Percentiles rank a stretch among this genome's conserved stretches.
Evolutionary conservation across 2,113 vertebrate genomes (phyloP).

Genomic region (Caretta caretta): DNA sequence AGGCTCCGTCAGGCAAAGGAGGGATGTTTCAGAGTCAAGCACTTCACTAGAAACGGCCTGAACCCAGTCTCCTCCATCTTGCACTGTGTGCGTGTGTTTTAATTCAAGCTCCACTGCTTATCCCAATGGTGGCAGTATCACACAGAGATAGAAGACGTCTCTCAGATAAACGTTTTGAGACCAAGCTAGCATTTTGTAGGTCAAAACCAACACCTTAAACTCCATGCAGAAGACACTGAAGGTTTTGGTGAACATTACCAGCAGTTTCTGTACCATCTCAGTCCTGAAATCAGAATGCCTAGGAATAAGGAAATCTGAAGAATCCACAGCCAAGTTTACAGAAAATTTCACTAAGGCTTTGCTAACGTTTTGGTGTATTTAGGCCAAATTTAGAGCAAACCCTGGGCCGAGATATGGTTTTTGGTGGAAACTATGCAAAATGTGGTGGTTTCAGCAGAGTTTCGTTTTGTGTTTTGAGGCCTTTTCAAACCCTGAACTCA

Average conservation of each 20-base stretch:
- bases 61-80: not conserved
- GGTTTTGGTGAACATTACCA: not conserved
- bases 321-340: not conserved
- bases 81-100: not conserved
- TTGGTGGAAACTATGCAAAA: conserved; percentile 66
- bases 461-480: conserved; percentile 7
- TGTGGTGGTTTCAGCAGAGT: conserved; percentile 37
- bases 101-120: not conserved
- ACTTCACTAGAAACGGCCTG: not conserved
- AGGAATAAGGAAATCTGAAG: not conserved
- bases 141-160: not conserved
- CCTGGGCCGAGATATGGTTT: not conserved
- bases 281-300: not conserved
- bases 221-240: not conserved
- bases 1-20: not conserved
- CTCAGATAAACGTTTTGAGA: not conserved
- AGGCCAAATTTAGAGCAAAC: not conserved
- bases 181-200: not conserved
- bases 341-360: not conserved
- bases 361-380: not conserved
- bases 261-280: not conserved
- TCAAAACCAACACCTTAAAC: not conserved
- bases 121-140: not conserved
- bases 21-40: not conserved
- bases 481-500: conserved; percentile 20